phyloP scores from a whole-genome alignment of 2,797 vertebrate species.

The Leptoclinus maculatus region DNA sequence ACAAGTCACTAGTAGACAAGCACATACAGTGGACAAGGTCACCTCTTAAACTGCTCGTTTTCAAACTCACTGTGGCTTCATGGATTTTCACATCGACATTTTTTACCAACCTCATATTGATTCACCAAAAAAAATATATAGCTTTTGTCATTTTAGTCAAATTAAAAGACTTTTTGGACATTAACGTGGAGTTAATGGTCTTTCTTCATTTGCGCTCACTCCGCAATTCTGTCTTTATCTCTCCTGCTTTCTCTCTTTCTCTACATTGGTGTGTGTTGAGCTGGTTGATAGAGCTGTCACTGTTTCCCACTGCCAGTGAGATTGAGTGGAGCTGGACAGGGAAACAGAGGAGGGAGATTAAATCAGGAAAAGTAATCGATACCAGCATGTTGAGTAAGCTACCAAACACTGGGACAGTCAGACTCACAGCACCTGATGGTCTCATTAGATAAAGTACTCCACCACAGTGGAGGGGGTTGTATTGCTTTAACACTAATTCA shows the following conservation, averaged over 20 bases:
- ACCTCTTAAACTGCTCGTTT: slow-evolving; percentile 52
- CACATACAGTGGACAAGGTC: slow-evolving; percentile 62
- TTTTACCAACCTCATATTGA: slow-evolving; percentile 10
- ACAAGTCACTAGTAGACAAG: slow-evolving; percentile 58
- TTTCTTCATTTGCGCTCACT: slow-evolving; percentile 1
- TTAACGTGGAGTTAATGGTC: background rate
- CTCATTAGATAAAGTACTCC: slow-evolving; percentile 62
- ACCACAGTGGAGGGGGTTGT: slow-evolving; percentile 12
- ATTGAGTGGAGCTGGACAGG: slow-evolving; percentile 60
- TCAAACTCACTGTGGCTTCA: slow-evolving; percentile 24
- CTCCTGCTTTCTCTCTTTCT: background rate
- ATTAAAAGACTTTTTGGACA: slow-evolving; percentile 4
- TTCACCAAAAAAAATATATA: background rate
- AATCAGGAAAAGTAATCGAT: slow-evolving; percentile 76
- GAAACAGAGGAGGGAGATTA: slow-evolving; percentile 72
- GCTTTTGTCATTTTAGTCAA: background rate
- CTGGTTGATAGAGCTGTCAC: slow-evolving; percentile 66
- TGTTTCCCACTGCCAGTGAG: slow-evolving; percentile 48
- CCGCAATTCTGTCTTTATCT: background rate
- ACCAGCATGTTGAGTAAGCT: slow-evolving; percentile 60
- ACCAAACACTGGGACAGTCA: slow-evolving; percentile 64
- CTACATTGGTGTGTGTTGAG: slow-evolving; percentile 22
- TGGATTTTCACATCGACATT: slow-evolving; percentile 11
- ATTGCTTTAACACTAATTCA: slow-evolving; percentile 33
- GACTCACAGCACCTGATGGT: slow-evolving; percentile 61